Conservation (phyloP, 2,113 vertebrate species). For the Cairina moschata region DNA sequence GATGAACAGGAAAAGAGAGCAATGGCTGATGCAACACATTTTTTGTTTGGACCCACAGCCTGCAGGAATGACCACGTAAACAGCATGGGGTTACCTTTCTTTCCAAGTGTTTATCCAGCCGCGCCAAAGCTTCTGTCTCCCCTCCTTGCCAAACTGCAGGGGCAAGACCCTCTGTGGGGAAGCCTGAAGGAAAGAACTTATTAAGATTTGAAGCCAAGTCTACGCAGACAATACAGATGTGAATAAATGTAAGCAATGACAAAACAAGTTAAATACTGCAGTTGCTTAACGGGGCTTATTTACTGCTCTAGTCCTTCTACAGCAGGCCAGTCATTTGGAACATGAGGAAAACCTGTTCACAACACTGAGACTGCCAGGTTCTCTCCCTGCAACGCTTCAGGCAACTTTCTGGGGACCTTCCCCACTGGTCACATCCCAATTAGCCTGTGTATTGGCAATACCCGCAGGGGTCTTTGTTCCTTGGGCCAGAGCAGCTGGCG, state of each 20-base stretch:
- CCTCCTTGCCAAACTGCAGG: conserved; percentile 91
- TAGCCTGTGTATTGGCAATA: not conserved
- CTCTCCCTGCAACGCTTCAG: not conserved
- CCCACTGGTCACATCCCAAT: not conserved
- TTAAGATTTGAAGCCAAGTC: not conserved
- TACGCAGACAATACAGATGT: not conserved
- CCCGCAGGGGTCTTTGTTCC: not conserved
- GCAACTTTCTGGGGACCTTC: not conserved
- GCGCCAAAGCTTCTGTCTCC: conserved; percentile 90
- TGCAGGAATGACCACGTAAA: not conserved
- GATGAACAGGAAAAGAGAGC: not conserved
- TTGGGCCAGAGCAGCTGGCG: not conserved
- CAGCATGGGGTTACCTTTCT: conserved; percentile 84
- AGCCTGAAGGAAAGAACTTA: conserved; percentile 78
- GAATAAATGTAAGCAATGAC: not conserved
- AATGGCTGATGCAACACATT: not conserved
- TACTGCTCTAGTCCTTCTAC: not conserved
- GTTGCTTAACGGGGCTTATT: not conserved
- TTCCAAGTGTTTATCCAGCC: conserved; percentile 93
- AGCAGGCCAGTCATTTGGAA: not conserved
- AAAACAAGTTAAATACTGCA: not conserved
- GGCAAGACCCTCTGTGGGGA: conserved; percentile 83
- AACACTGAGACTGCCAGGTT: not conserved
- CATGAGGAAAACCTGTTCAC: not conserved
- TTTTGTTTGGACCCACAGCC: not conserved